Evolutionary conservation across 2,113 vertebrate genomes (phyloP).

Genomic region (Halcyon malimbica): DNA sequence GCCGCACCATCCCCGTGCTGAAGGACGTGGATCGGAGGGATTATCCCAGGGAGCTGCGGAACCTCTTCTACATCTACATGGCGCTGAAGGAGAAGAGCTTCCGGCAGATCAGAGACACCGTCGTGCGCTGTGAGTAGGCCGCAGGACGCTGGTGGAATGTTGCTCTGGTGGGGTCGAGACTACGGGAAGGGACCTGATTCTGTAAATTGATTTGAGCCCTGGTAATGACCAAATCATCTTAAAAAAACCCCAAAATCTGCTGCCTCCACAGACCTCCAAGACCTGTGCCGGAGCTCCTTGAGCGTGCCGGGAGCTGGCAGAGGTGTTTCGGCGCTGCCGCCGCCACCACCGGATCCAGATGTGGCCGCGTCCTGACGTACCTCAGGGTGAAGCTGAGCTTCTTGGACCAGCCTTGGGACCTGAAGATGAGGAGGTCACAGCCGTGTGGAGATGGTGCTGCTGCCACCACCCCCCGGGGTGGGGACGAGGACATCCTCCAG

Average conservation of each 20-base stretch:
- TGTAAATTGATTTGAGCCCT: rapidly evolving
- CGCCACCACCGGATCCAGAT: rapidly evolving
- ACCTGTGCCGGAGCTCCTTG: background rate
- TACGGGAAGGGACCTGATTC: rapidly evolving
- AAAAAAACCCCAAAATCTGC: background rate
- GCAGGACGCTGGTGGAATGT: rapidly evolving
- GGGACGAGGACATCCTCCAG: background rate
- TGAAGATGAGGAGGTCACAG: rapidly evolving
- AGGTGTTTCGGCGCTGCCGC: background rate
- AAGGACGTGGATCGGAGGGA: conserved; percentile 72
- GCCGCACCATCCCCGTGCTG: conserved; percentile 84
- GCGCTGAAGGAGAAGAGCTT: conserved; percentile 71
- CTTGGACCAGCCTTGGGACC: background rate
- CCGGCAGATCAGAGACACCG: conserved; percentile 70
- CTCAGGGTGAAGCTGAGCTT: background rate
- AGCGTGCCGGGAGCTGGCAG: background rate
- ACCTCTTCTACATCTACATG: conserved; percentile 80
- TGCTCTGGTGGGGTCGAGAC: rapidly evolving
- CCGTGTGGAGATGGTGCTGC: rapidly evolving
- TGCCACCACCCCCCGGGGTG: rapidly evolving
- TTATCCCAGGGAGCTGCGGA: conserved; percentile 84
- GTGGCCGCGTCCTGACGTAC: rapidly evolving
- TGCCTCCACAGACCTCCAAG: conserved; percentile 35
- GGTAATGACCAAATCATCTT: no score
- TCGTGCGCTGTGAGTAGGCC: conserved; percentile 81